Base-by-base conservation (phyloP, 2,113 vertebrate genomes). In the Axis porcinus region DNA sequence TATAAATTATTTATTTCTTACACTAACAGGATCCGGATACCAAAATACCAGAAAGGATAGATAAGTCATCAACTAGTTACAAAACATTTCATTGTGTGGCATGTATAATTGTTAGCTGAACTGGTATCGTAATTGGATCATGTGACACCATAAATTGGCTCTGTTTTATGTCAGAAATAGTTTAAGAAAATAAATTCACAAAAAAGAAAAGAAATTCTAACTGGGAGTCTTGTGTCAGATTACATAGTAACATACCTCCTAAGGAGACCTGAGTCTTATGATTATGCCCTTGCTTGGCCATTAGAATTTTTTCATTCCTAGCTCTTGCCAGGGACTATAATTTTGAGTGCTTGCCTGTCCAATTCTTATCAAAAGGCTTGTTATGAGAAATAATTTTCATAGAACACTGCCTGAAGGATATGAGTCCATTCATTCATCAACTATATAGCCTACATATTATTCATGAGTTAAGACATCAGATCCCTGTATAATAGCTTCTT, bases 141-240 rank as follows among this genome's bases (percentile, higher is more conserved):
- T 74, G 92, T 95, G 94, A 93, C 45, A 40, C 67, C 2, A 4
- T 50, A 11, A 45, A 50, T 95, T 89, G n/a, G 40, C 94, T 88
- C 11, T 96, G 54, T 86, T 97, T 91, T 64, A 82, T 78, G 33
- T 83, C 64, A 95, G 93, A 97, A 97, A 14, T 76, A 89, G 92
- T 94, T 87, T 50, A 54, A 78, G 58, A 47, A 96, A 95, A 12
- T 96, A 57, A 27, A 23, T 50, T 50, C 12, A 50, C 13, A 50
- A 50, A 45, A 45, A 54, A 78, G 58, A 45, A 96, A 96, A 12
- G 95, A 58, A 27, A 23, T 91, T 94, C 21, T 87, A 45, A 0
- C 89, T 60, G 30, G 30, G 0, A 97, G 15, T 76, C 64, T 12
- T 12, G 19, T 90, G 70, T 98, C 27, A 96, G n/a, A 94, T 97